Evolutionary conservation across 2,888 invertebrate genomes (phyloP).

Genomic region (Watsonalla cultraria): DNA sequence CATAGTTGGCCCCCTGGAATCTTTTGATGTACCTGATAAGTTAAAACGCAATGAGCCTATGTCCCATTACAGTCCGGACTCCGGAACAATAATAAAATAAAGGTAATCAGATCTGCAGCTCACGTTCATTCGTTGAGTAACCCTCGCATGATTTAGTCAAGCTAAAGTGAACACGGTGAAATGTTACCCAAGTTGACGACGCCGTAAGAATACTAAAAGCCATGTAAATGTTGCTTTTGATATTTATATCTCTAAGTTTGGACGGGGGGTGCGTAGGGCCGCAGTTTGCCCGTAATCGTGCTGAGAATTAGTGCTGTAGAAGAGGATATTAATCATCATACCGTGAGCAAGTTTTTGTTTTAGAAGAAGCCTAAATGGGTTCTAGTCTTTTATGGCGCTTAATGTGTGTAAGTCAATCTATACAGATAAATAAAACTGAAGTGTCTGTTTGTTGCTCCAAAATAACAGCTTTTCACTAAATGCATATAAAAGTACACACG

Average conservation of each 20-base stretch:
- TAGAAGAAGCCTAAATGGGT: neutral
- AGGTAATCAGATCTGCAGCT: conserved; percentile 12
- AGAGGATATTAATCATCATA: conserved; percentile 26
- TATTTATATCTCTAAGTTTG: conserved; percentile 48
- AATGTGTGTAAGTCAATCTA: too few species aligned
- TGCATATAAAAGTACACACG: too few species aligned
- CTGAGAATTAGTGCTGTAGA: conserved; percentile 25
- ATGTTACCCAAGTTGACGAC: conserved; percentile 54
- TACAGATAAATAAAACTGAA: too few species aligned
- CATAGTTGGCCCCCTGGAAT: too few species aligned
- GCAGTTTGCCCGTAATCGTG: conserved; percentile 30
- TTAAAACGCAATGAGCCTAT: neutral
- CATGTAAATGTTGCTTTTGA: conserved; percentile 56
- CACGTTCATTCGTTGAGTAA: conserved; percentile 17
- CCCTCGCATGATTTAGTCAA: conserved; percentile 52
- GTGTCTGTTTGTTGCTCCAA: too few species aligned
- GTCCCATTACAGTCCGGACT: neutral
- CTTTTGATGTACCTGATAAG: too few species aligned
- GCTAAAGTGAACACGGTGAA: conserved; percentile 52
- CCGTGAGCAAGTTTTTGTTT: conserved; percentile 18
- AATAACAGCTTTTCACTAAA: too few species aligned
- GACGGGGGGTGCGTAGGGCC: conserved; percentile 26
- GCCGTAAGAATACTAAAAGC: conserved; percentile 49
- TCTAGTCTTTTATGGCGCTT: neutral
- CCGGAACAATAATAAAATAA: conserved; percentile 7